Conservation (phyloP, 1,140 invertebrate genomes). For the Diorhabda carinulata region DNA sequence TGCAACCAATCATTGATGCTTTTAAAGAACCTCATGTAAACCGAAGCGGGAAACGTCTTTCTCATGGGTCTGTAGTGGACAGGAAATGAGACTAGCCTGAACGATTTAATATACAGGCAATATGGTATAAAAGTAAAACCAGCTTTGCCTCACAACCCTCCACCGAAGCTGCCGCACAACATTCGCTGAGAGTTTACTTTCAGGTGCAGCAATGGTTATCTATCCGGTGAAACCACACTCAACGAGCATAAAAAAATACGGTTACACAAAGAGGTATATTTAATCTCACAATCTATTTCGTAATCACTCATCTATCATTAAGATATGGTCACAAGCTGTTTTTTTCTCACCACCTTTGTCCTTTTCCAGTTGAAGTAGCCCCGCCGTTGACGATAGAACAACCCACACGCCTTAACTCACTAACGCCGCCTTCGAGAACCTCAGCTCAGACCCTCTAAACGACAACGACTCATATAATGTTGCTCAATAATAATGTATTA, state of each 20-base stretch:
- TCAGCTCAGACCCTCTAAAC: too few relatives aligned
- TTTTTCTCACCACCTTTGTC: too few relatives aligned
- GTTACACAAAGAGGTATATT: conserved; percentile 81
- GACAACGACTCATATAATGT: too few relatives aligned
- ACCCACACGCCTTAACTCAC: too few relatives aligned
- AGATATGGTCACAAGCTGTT: too few relatives aligned
- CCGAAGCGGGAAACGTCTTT: conserved; percentile 14
- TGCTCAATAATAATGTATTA: too few relatives aligned
- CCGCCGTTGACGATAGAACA: too few relatives aligned
- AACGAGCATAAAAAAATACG: conserved; percentile 7
- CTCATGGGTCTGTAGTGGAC: conserved; percentile 11
- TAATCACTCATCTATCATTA: conserved; percentile 59
- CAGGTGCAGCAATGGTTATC: conserved; percentile 12
- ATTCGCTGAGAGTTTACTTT: conserved; percentile 13
- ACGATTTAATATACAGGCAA: conserved; percentile 15
- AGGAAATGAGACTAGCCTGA: conserved; percentile 11
- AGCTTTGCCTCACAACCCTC: conserved; percentile 11
- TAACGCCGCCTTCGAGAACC: too few relatives aligned
- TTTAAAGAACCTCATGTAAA: conserved; percentile 12
- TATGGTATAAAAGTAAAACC: neutral
- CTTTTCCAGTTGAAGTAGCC: too few relatives aligned
- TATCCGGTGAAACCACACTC: conserved; percentile 10
- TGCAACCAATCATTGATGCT: conserved; percentile 13
- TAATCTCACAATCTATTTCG: conserved; percentile 76
- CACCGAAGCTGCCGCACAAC: neutral